phyloP scores from a whole-genome alignment of 30 jellyfish, hydroid and myxozoan species.

The Clytia hemisphaerica region DNA sequence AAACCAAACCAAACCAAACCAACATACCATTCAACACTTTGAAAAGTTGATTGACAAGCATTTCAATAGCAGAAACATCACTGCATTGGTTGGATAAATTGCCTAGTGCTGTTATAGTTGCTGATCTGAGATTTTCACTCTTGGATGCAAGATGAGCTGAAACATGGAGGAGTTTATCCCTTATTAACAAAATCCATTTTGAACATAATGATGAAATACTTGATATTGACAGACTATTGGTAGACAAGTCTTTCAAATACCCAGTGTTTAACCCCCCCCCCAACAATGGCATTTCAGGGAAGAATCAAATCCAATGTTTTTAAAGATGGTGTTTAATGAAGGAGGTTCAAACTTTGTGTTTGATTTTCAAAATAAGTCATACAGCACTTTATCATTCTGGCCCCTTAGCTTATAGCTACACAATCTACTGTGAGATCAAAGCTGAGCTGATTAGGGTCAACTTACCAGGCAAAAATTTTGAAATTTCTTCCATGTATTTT shows the following conservation, averaged over 20 bases:
- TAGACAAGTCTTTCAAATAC: not conserved
- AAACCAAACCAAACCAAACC: not conserved
- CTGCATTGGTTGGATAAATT: constrained; percentile 72
- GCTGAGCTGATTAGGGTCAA: not conserved
- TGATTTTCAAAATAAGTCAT: not conserved
- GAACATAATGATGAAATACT: no score
- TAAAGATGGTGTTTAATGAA: not conserved
- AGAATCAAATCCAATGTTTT: not conserved
- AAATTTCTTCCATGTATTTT: constrained; percentile 65
- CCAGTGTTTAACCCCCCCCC: not conserved
- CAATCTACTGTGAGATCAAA: not conserved
- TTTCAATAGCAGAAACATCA: constrained; percentile 66
- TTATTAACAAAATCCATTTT: not conserved
- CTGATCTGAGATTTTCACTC: constrained; percentile 27
- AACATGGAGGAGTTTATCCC: not conserved
- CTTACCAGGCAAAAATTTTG: constrained; percentile 55
- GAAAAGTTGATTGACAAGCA: constrained; percentile 28
- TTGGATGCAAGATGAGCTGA: constrained; percentile 63
- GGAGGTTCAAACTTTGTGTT: not conserved
- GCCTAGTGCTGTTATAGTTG: constrained; percentile 38
- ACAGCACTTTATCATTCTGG: no score
- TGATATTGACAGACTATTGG: not conserved
- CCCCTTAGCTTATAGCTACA: no score
- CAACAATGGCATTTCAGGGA: not conserved
- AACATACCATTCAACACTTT: constrained; percentile 55